Percentiles rank a stretch among this genome's conserved stretches.
These are phyloP conservation scores for Rhopalosiphum maidis DNA, from an alignment of 1,140 invertebrate species.

Conservation along the genomic window DNA sequence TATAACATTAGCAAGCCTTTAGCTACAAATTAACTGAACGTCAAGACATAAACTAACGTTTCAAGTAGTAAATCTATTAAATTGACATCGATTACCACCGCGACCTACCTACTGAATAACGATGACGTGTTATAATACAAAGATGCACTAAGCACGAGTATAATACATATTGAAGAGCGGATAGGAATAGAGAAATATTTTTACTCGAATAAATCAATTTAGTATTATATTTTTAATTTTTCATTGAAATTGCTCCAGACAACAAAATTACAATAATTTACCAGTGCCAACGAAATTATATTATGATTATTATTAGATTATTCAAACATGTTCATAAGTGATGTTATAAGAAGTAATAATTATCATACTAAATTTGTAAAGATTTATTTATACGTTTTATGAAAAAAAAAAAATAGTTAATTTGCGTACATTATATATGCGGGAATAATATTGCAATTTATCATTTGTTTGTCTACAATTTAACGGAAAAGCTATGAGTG, in stretches of 20 bases:
- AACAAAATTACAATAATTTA: background rate
- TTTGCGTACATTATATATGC: no score
- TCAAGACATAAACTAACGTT: background rate
- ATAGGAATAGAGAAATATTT: no score
- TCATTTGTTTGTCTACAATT: background rate
- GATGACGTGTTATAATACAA: background rate
- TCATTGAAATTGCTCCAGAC: background rate
- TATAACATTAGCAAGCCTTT: background rate
- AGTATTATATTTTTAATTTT: background rate
- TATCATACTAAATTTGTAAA: no score
- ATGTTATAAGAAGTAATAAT: no score
- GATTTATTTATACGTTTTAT: no score
- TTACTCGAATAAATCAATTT: background rate
- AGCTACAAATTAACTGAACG: background rate
- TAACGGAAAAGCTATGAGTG: background rate
- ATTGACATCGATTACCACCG: background rate
- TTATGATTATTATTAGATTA: background rate
- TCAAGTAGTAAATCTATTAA: background rate
- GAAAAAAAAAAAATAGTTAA: background rate
- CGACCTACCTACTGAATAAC: background rate
- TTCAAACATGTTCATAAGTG: background rate
- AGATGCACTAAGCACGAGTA: no score
- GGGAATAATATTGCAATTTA: slow-evolving; percentile 4
- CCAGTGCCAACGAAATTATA: background rate
- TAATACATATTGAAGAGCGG: background rate